Percentiles rank a stretch among this genome's conserved stretches.
Evolutionary conservation across 2,113 vertebrate genomes (phyloP).

Genomic region (Theristicus caerulescens): DNA sequence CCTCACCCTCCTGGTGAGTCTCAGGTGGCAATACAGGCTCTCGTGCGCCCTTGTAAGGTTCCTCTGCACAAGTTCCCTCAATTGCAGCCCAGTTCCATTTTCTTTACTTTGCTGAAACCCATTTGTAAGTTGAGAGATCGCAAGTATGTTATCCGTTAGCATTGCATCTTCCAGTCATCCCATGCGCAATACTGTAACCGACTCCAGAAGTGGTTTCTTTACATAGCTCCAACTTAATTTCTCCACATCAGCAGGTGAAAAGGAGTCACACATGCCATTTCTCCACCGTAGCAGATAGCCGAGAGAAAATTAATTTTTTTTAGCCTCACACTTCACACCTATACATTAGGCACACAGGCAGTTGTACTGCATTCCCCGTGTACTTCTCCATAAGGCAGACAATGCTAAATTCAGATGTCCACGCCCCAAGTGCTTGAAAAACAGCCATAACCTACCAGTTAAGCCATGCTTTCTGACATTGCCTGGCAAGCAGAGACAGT

Average conservation of each 20-base stretch:
- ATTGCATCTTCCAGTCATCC: not conserved
- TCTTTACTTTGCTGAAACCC: not conserved
- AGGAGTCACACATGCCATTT: accelerated
- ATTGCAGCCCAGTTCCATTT: not conserved
- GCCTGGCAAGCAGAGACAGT: accelerated
- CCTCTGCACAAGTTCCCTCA: not conserved
- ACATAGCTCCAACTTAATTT: not conserved
- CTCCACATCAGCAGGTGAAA: not conserved
- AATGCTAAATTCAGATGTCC: not conserved
- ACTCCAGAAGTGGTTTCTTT: not conserved
- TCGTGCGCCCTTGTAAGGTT: no score
- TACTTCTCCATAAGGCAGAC: not conserved
- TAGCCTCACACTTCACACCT: not conserved
- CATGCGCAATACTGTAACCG: accelerated
- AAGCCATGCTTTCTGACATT: accelerated
- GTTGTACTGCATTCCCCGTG: accelerated
- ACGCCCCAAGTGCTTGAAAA: accelerated
- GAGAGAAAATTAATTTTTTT: not conserved
- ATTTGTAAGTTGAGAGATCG: not conserved
- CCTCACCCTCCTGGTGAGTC: accelerated
- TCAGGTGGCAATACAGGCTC: accelerated
- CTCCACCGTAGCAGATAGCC: not conserved
- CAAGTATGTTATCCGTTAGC: not conserved
- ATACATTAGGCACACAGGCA: no score
- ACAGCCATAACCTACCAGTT: accelerated